Evolutionary conservation across 2,888 invertebrate species (phyloP).

Genomic region (Troides helena): DNA sequence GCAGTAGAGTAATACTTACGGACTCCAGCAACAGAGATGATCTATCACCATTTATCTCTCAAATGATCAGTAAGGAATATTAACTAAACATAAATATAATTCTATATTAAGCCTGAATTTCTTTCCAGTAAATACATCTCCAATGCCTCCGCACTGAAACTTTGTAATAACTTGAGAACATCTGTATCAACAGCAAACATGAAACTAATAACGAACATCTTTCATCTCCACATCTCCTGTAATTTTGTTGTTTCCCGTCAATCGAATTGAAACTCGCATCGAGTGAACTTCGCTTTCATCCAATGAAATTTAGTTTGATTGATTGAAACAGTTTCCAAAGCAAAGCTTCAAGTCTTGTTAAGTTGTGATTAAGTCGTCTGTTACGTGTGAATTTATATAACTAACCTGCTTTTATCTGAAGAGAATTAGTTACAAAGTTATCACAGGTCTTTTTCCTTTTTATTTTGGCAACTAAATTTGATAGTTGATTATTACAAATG

Average conservation of each 20-base stretch:
- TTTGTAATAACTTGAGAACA: background rate
- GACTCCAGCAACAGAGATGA: too few species aligned
- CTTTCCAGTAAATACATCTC: too few species aligned
- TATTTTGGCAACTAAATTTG: too few species aligned
- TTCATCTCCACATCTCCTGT: background rate
- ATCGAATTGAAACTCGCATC: slow-evolving; percentile 8
- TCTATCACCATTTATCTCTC: too few species aligned
- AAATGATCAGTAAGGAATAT: too few species aligned
- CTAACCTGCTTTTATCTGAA: background rate
- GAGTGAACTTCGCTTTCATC: slow-evolving; percentile 7
- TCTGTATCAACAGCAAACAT: background rate
- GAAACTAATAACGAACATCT: slow-evolving; percentile 6
- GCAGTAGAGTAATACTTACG: too few species aligned
- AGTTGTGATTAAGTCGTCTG: background rate
- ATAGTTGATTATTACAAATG: too few species aligned
- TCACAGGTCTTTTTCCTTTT: too few species aligned
- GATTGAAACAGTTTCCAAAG: background rate
- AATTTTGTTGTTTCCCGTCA: slow-evolving; percentile 4
- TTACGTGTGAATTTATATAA: too few species aligned
- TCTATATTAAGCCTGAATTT: too few species aligned
- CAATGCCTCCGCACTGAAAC: background rate
- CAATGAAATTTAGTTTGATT: slow-evolving; percentile 20
- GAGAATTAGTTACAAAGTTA: too few species aligned
- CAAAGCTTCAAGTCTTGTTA: background rate
- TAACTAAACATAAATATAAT: too few species aligned